phyloP scores from a whole-genome alignment of 2,113 vertebrate species.

The Lichenostomus cassidix region DNA sequence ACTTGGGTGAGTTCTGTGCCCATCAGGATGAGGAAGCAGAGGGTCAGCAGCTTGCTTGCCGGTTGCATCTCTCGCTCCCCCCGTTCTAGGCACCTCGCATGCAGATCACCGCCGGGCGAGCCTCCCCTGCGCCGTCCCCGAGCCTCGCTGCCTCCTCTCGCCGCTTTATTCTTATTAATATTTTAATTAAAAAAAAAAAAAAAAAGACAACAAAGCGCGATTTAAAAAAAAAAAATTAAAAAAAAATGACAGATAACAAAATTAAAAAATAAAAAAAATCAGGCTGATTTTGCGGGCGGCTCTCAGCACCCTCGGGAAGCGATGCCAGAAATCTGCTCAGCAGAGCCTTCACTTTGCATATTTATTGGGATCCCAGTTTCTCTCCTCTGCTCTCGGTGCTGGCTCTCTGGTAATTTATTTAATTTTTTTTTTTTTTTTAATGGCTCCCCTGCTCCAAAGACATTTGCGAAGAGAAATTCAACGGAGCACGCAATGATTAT shows the following conservation, averaged over 20 bases:
- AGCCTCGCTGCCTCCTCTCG: not conserved
- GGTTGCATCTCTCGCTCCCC: conserved; percentile 88
- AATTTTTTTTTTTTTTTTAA: conserved; percentile 47
- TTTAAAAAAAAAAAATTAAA: not conserved
- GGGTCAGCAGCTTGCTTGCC: conserved; percentile 90
- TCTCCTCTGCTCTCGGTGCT: conserved; percentile 51
- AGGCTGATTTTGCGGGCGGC: not conserved
- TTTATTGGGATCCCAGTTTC: conserved; percentile 77
- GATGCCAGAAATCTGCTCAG: conserved; percentile 72
- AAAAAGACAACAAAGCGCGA: not conserved
- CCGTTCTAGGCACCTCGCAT: conserved; percentile 80
- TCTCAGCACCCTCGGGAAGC: conserved; percentile 79
- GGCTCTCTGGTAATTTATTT: conserved; percentile 36
- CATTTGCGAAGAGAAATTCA: conserved; percentile 62
- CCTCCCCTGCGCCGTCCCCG: conserved; percentile 8
- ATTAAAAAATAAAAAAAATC: no score
- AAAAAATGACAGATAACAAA: not conserved
- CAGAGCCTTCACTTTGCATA: conserved; percentile 83
- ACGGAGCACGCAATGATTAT: conserved; percentile 61
- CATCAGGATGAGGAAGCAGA: conserved; percentile 92
- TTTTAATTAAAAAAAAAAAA: not conserved
- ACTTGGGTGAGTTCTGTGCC: conserved; percentile 98
- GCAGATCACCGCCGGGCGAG: conserved; percentile 70
- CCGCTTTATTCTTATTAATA: conserved; percentile 36
- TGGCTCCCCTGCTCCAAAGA: conserved; percentile 58